Evolutionary conservation across 2,888 invertebrate species (phyloP), one percentile per base, ranked within the genome.

Genomic region (Tetropium fuscum): DNA sequence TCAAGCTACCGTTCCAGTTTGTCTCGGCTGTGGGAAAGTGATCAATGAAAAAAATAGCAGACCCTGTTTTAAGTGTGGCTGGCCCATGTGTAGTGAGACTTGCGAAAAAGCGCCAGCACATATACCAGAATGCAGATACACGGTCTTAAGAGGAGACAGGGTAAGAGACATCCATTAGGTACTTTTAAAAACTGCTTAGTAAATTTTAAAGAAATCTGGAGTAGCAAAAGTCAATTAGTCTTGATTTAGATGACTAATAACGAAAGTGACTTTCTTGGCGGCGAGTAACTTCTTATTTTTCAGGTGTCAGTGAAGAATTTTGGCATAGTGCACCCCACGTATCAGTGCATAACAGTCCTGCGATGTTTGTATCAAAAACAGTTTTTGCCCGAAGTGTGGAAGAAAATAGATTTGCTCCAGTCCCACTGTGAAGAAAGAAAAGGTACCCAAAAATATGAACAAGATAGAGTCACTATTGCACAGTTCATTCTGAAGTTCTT

Each of bases 51-150:
- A 72, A 15, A 72, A 67, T n/a, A 70, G 68, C 25, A 81, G 81
- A 2, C 75, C 83, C 0, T 93, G 93, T 72, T 79, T 82, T 13
- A 84, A 85, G 61, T 95, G 94, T 68, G 93, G 93, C 1, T 94
- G 94, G 93, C 94, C 94, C 0, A 83, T 93, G 74, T 94, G 94
- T 76, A 86, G 86, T 0, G 82, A 84, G 10, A 82, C 82, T 10
- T 94, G 94, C 76, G 85, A 85, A 27, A 77, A 82, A 27, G 84
- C 84, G n/a, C 83, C 84, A 0, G 69, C 66, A 22, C 93, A 93
- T 74, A 80, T 82, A 8, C 87, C 88, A 0, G 93, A 93, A 78
- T 93, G 94, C 70, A 81, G 86, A 60, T 87, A 91, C 60, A 92
- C 92, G 0, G 80, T 83, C 43, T 81, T 87, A 49, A 84, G 87